These are phyloP conservation scores for Enteromius anoplus DNA, from an alignment of 2,797 vertebrate species.

Conservation along the genomic window DNA sequence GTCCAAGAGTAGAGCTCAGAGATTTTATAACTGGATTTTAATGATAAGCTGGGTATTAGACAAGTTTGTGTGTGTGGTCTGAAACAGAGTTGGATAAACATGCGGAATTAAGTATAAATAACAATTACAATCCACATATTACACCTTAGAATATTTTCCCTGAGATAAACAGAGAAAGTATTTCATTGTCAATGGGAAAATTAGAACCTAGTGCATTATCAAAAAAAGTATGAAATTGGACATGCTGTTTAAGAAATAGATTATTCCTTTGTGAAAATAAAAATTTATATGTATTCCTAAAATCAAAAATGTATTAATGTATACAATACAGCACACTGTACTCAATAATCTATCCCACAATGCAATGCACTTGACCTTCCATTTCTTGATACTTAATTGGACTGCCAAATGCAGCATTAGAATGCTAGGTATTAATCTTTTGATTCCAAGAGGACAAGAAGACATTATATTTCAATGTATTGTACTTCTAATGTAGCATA, in stretches of 20 bases:
- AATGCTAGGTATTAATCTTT: not conserved
- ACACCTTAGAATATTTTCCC: not conserved
- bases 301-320: no score
- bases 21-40: constrained; percentile 9
- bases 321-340: not conserved
- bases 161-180: not conserved
- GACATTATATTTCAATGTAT: not conserved
- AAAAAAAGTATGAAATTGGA: no score
- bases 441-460: not conserved
- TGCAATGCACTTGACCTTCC: not conserved
- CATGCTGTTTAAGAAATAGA: no score
- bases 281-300: no score
- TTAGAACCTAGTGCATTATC: not conserved
- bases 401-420: not conserved
- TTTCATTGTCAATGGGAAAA: not conserved
- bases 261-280: no score
- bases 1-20: not conserved
- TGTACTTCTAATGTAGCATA: not conserved
- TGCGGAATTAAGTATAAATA: constrained; percentile 10
- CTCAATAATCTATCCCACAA: not conserved
- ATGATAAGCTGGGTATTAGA: constrained; percentile 21
- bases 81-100: constrained; percentile 7
- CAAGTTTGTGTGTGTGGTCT: constrained; percentile 38
- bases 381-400: not conserved
- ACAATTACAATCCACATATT: not conserved